These are phyloP conservation scores for Psammodynastes pulverulentus DNA, from an alignment of 2,113 vertebrate species.

Conservation along the genomic window DNA sequence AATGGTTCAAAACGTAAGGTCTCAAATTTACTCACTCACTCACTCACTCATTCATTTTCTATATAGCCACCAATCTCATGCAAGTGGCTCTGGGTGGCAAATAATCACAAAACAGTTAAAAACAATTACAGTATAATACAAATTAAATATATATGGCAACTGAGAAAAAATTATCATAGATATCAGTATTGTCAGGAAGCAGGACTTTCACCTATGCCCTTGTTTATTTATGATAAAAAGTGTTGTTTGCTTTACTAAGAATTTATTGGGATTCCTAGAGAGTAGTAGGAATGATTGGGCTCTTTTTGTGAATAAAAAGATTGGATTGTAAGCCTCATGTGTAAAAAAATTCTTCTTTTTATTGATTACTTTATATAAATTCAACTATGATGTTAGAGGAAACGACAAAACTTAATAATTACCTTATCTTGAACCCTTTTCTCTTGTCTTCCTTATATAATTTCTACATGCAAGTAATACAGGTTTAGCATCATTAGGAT, in stretches of 20 bases:
- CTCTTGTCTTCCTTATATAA: slow-evolving; percentile 39
- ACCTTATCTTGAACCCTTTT: slow-evolving; percentile 67
- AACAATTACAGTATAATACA: neutral
- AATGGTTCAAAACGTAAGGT: neutral
- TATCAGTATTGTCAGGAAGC: neutral
- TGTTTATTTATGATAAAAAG: neutral
- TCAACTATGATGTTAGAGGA: slow-evolving; percentile 73
- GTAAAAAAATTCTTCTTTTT: slow-evolving; percentile 48
- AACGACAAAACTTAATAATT: slow-evolving; percentile 81
- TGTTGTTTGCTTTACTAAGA: neutral
- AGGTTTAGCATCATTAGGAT: slow-evolving; percentile 33
- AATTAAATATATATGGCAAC: neutral
- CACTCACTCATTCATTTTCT: neutral
- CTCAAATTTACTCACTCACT: neutral
- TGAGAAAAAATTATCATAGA: neutral
- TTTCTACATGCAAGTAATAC: slow-evolving; percentile 62
- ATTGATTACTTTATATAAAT: slow-evolving; percentile 52
- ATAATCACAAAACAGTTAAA: neutral
- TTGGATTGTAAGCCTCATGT: slow-evolving; percentile 44
- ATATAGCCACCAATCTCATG: neutral
- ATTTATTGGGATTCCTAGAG: neutral
- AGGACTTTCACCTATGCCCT: neutral
- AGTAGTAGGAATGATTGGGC: neutral
- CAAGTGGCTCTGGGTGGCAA: neutral
- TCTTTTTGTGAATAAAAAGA: neutral